Percentiles rank a stretch among this genome's conserved stretches.
Evolutionary conservation across 1,140 invertebrate genomes (phyloP).

Genomic region (Cephus cinctus): DNA sequence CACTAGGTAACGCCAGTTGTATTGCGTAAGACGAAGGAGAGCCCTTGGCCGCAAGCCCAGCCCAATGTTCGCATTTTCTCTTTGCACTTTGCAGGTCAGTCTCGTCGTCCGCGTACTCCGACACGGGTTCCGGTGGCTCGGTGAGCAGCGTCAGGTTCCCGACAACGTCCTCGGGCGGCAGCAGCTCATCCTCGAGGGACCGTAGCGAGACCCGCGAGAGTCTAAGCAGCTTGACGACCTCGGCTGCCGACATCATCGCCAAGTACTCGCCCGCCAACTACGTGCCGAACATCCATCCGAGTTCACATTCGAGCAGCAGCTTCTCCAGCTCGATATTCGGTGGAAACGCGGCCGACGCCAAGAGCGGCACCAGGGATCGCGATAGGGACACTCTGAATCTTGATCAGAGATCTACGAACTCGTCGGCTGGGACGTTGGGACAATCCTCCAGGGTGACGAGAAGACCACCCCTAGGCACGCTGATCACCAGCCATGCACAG

Average conservation of each 20-base stretch:
- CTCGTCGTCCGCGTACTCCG: constrained; percentile 37
- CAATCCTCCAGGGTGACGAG: constrained; percentile 21
- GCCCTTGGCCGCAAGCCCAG: constrained; percentile 41
- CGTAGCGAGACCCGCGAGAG: constrained; percentile 19
- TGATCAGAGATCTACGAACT: constrained; percentile 15
- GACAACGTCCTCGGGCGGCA: not conserved
- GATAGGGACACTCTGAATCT: constrained; percentile 24
- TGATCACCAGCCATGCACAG: constrained; percentile 27
- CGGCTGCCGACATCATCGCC: constrained; percentile 60
- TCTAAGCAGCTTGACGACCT: constrained; percentile 46
- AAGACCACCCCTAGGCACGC: constrained; percentile 25
- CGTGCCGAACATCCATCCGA: constrained; percentile 60
- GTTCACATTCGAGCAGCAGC: constrained; percentile 33
- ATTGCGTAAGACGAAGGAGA: constrained; percentile 13
- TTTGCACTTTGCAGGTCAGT: constrained; percentile 43
- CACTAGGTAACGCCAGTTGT: not conserved
- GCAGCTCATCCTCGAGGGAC: constrained; percentile 9
- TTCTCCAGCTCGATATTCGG: not conserved
- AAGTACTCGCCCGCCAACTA: constrained; percentile 66
- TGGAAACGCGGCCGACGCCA: not conserved
- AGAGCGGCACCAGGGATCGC: constrained; percentile 12
- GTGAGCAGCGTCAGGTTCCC: constrained; percentile 6
- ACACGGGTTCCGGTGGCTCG: constrained; percentile 19
- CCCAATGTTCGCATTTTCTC: not conserved
- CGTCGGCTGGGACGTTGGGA: constrained; percentile 2